phyloP scores from a whole-genome alignment of 37 sponge, comb jelly and placozoan species.

The Halisarca cf. caerulea region DNA sequence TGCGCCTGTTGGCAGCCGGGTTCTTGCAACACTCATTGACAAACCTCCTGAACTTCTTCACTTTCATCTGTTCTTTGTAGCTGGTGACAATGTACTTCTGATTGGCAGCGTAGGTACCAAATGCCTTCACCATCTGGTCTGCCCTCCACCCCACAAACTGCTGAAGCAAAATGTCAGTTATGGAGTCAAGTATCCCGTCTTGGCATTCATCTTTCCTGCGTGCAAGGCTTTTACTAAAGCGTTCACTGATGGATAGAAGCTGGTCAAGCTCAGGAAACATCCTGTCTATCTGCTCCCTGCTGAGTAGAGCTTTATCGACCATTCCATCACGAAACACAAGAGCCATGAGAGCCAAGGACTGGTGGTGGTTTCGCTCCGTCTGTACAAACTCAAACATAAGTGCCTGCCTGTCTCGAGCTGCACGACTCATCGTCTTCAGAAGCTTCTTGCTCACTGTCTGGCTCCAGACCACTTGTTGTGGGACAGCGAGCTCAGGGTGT shows the following conservation, averaged over 20 bases:
- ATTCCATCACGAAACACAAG: constrained; percentile 46
- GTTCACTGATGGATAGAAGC: constrained; percentile 54
- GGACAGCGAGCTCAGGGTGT: constrained; percentile 11
- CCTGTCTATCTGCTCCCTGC: constrained; percentile 26
- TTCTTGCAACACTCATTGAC: constrained; percentile 50
- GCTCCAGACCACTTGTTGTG: constrained; percentile 36
- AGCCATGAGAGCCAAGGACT: constrained; percentile 48
- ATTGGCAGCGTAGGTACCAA: constrained; percentile 50
- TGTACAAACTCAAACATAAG: constrained; percentile 64
- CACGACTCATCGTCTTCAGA: constrained; percentile 47
- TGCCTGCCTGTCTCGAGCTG: constrained; percentile 65
- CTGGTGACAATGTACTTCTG: constrained; percentile 59
- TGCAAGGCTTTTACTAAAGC: constrained; percentile 40
- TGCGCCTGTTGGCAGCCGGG: constrained; percentile 61
- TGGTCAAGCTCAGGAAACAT: constrained; percentile 70
- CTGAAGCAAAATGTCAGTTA: constrained; percentile 54
- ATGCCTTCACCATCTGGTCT: constrained; percentile 45
- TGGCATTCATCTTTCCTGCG: constrained; percentile 11
- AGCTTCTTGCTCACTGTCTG: constrained; percentile 27
- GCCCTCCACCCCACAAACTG: constrained; percentile 54
- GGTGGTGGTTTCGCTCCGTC: constrained; percentile 59
- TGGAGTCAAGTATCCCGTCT: constrained; percentile 31
- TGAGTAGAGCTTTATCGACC: constrained; percentile 27
- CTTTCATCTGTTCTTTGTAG: constrained; percentile 73
- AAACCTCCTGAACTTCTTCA: constrained; percentile 53